Base-by-base conservation (phyloP, 2,113 vertebrate species). In the Bubo blakistoni region DNA sequence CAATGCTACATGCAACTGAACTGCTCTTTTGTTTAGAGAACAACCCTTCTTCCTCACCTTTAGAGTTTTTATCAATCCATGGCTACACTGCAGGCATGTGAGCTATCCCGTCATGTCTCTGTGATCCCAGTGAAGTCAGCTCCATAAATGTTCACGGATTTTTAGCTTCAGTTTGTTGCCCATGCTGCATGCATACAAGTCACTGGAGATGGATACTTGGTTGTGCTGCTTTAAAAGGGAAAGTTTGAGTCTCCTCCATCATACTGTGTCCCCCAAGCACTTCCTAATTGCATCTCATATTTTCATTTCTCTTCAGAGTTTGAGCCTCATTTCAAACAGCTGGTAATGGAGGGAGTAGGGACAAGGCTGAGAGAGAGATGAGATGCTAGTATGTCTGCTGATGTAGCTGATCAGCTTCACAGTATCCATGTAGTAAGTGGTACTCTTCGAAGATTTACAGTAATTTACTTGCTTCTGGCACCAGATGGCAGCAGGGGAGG, bases 401-500 rank as follows among this genome's bases (percentile, higher is more conserved):
- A 62, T 52, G 38, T 46, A 49, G 55, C 72, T 83, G 55, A 57
- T 87, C 19, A 58, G 34, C 24, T 57, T 84, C 67, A 9, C 10
- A 69, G 44, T 58, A 51, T 81, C 20, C 30, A 42, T 22, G 42
- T 54, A 62, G 42, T 26, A 55, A 86, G 57, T 1, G 1, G 21
- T 74, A 44, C 47, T 79, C 81, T 71, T 91, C 3, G 8, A 55
- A 83, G 52, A 83, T 26, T 59, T 86, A 34, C 19, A 86, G 81
- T 76, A 79, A 87, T 91, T 96, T 97, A 55, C 96, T 94, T 92
- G 62, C 46, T 95, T 32, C 70, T 89, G 83, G 95, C 94, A 94
- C 77, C 94, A 96, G 94, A 80, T 91, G 96, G 97, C 96, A 97
- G 97, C 86, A 97, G 70, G 86, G 70, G 58, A 92, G 65, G 96